Evolutionary conservation across 2,113 vertebrate genomes (phyloP), one percentile per base, ranked within the genome.

Genomic region (Caloenas nicobarica): DNA sequence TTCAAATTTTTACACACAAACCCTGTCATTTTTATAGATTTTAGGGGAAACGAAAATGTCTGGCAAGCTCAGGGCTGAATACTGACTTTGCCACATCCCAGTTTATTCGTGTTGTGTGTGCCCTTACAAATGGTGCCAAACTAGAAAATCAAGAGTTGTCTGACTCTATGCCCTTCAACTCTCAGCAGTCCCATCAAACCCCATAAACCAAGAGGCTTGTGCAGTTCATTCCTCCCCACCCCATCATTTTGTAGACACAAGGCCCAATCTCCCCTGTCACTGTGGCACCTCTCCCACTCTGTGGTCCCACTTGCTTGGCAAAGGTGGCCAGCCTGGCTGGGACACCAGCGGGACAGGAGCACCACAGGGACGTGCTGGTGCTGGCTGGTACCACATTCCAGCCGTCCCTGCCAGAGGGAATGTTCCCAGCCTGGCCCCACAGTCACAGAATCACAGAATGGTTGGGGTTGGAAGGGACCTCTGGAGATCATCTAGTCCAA

Each of bases 301-400:
- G 46, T 33, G 33, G 31, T 21, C 34, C n/a, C 1, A 0, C 0
- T 0, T 21, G 4, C 24, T 57, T 3, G 1, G 5, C 2, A 0
- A 7, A 58, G 58, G 9, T 56, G 42, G 7, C 9, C 4, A 23
- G 53, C 33, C 40, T 57, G 61, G 17, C n/a, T 64, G 48, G 18
- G 54, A 38, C 31, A 24, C 17, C 53, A 15, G 26, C 0, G 1
- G 9, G 46, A 57, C 25, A 78, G 33, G 31, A 66, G 13, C 24
- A n/a, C 33, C 54, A 70, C 8, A 6, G 23, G 38, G 51, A 66
- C 33, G 16, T 36, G 25, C 50, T 28, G 69, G 28, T 7, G 13
- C 34, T 4, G 8, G 15, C 9, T 25, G 28, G 11, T 68, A 46
- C 56, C 48, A 25, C 23, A 51, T 26, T 10, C 0, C 0, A 65